Evolutionary conservation across 2,888 invertebrate genomes (phyloP).

Genomic region (Platynereis dumerilii): DNA sequence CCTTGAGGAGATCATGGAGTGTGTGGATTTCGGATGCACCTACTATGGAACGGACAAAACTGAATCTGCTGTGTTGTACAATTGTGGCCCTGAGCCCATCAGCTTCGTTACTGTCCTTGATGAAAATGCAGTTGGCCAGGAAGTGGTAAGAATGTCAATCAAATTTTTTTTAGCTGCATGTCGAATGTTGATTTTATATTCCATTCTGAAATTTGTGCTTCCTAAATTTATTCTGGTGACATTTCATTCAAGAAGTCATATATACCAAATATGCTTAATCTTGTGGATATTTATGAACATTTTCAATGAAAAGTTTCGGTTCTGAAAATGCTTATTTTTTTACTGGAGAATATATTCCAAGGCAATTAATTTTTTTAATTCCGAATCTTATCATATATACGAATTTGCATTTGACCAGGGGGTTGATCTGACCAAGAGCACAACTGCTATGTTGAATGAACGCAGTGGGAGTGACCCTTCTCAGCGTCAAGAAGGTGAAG

Average conservation of each 20-base stretch:
- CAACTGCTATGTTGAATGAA: slow-evolving; percentile 43
- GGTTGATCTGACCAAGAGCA: slow-evolving; percentile 54
- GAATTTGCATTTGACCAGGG: too few relatives aligned
- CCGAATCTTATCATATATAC: too few relatives aligned
- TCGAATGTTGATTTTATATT: not conserved
- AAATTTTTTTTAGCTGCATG: too few relatives aligned
- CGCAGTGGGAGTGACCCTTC: slow-evolving; percentile 23
- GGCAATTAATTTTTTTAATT: too few relatives aligned
- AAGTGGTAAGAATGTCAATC: slow-evolving; percentile 52
- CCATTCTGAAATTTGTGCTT: not conserved
- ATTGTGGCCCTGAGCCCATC: slow-evolving; percentile 60
- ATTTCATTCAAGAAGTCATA: too few relatives aligned
- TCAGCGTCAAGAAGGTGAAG: slow-evolving; percentile 41
- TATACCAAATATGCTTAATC: too few relatives aligned
- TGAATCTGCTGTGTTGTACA: slow-evolving; percentile 56
- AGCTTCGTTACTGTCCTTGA: slow-evolving; percentile 62
- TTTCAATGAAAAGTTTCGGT: too few relatives aligned
- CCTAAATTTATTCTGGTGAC: too few relatives aligned
- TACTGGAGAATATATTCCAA: too few relatives aligned
- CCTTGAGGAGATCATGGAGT: slow-evolving; percentile 46
- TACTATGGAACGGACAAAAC: slow-evolving; percentile 63
- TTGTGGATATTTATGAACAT: too few relatives aligned
- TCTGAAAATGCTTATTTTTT: too few relatives aligned
- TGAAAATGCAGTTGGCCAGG: slow-evolving; percentile 61
- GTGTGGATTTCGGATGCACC: slow-evolving; percentile 58